Conservation (phyloP, 2,888 invertebrate genomes). For the Parthenolecanium corni region DNA sequence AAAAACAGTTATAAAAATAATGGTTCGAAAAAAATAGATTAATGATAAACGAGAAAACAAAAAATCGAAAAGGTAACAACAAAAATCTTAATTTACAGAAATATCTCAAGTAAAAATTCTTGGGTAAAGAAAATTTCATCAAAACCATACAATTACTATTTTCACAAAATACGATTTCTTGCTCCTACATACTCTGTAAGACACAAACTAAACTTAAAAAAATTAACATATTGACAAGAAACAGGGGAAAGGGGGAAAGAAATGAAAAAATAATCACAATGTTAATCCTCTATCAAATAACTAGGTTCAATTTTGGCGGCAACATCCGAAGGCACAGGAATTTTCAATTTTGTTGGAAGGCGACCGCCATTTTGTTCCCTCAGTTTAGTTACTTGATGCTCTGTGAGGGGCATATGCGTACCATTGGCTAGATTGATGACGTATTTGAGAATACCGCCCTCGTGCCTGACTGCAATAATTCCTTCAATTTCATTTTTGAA, state of each 20-base stretch:
- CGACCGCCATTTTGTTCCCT: conserved; percentile 8
- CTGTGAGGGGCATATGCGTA: not conserved
- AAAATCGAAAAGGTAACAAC: too few relatives aligned
- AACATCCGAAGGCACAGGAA: conserved; percentile 15
- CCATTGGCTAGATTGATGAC: conserved; percentile 18
- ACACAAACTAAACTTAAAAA: not conserved
- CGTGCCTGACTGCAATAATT: not conserved
- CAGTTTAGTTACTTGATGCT: conserved; percentile 3
- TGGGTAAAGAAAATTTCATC: too few relatives aligned
- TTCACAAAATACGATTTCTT: too few relatives aligned
- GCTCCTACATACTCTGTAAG: not conserved
- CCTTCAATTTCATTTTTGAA: conserved; percentile 24
- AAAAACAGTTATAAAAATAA: too few relatives aligned
- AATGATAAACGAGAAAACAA: too few relatives aligned
- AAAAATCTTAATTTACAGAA: too few relatives aligned
- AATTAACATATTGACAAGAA: not conserved
- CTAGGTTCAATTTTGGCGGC: conserved; percentile 20
- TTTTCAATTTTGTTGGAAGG: conserved; percentile 8
- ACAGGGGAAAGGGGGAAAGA: too few relatives aligned
- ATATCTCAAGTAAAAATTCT: too few relatives aligned
- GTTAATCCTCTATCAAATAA: conserved; percentile 11
- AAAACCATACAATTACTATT: too few relatives aligned
- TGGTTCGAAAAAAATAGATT: too few relatives aligned
- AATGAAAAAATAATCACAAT: too few relatives aligned
- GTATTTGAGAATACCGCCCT: not conserved